Evolutionary conservation across 2,113 vertebrate genomes (phyloP), one percentile per base, ranked within the genome.

Genomic region (Mesitornis unicolor): DNA sequence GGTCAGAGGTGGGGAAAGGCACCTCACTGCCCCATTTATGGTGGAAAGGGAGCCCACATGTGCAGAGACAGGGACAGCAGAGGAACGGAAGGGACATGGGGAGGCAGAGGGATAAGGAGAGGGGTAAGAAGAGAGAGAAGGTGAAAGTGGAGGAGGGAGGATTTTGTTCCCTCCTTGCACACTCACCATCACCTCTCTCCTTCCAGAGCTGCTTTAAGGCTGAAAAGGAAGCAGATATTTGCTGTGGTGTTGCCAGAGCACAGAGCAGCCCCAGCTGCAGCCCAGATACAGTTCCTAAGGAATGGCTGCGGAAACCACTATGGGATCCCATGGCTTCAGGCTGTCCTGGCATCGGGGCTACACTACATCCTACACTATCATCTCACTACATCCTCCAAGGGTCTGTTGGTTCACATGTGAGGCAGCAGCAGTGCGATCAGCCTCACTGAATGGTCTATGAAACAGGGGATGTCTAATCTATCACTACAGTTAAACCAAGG

Each of bases 361-460:
- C n/a, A n/a, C n/a, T n/a, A n/a, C n/a, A n/a, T n/a, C n/a, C n/a
- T n/a, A n/a, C n/a, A n/a, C n/a, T n/a, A n/a, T n/a, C n/a, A 36
- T 13, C 38, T n/a, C 61, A 13, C 24, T 45, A 8, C 7, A 1
- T 28, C 63, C 56, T 42, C 64, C 51, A 16, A 42, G 56, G 56
- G 40, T 33, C 35, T 17, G 6, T 0, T 1, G 13, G n/a, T 6
- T 35, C 29, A 36, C 28, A 16, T 1, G 10, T 1, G 28, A 73
- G 33, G 16, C 0, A 1, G 38, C 33, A 59, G 13, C 73, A 47
- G 56, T 1, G 28, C 56, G 35, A 38, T 33, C 3, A 50, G 26
- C 54, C 43, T 56, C 73, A 29, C 18, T 10, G 3, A 3, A 19
- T 0, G 1, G 2, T 40, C 68, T 19, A 7, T 5, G 29, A 45